A percentile compares a stretch with the other conserved stretches of the same genome.
Evolutionary conservation across 2,797 vertebrate genomes (phyloP).

Genomic region (Spinibarbus caldwelli): DNA sequence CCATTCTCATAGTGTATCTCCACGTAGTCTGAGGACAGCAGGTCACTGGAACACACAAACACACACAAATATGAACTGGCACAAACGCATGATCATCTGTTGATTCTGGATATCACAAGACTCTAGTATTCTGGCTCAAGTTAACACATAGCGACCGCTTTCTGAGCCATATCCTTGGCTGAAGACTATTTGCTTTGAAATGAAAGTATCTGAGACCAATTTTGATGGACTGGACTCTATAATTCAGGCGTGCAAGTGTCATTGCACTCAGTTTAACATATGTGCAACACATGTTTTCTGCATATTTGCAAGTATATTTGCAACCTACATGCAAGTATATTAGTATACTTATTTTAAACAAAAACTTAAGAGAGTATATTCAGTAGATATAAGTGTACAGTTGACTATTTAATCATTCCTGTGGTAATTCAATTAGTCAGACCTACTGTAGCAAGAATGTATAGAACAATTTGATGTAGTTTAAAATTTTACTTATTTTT

Average conservation of each 20-base stretch:
- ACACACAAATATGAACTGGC: slow-evolving; percentile 24
- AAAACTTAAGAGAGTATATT: background rate
- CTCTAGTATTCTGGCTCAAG: slow-evolving; percentile 6
- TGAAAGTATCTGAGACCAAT: background rate
- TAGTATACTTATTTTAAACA: background rate
- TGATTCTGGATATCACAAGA: slow-evolving; percentile 10
- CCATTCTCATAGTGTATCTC: slow-evolving; percentile 94
- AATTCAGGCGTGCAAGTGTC: slow-evolving; percentile 5
- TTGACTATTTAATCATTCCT: background rate
- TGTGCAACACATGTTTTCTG: slow-evolving; percentile 16
- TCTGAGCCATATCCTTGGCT: background rate
- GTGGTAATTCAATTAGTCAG: background rate
- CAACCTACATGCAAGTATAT: background rate
- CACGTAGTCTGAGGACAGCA: slow-evolving; percentile 94
- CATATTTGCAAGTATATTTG: background rate
- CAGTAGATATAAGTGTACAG: background rate
- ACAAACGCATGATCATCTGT: background rate
- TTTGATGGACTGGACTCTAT: background rate
- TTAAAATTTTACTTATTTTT: too few species aligned
- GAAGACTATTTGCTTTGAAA: slow-evolving; percentile 8
- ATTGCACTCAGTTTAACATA: background rate
- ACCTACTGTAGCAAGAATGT: too few species aligned
- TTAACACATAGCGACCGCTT: background rate
- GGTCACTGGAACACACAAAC: slow-evolving; percentile 82
- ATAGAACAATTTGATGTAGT: too few species aligned